Percentiles rank a stretch among this genome's conserved stretches.
These are phyloP conservation scores for Pycnomerus fuliginosus DNA, from an alignment of 2,888 invertebrate genomes.

Conservation along the genomic window DNA sequence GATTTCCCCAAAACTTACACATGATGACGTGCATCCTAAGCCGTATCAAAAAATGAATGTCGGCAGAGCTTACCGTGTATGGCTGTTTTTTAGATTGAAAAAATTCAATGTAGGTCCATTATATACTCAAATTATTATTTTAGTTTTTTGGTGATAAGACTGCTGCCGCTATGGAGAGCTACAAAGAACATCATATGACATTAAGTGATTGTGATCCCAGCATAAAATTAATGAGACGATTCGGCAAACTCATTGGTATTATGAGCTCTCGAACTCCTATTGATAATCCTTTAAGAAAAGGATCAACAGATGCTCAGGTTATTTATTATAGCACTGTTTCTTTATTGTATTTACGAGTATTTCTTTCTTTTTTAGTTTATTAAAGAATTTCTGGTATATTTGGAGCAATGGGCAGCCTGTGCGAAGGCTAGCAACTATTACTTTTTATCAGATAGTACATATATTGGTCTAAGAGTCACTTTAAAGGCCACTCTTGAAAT, in stretches of 20 bases:
- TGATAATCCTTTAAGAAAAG: neutral
- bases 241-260: neutral
- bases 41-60: constrained; percentile 4
- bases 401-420: neutral
- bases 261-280: constrained; percentile 4
- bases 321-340: neutral
- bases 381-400: neutral
- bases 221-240: neutral
- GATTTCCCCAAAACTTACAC: neutral
- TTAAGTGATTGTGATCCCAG: constrained; percentile 1
- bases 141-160: constrained; percentile 3
- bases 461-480: neutral
- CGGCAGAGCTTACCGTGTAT: neutral
- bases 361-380: neutral
- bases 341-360: neutral
- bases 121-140: neutral
- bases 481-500: neutral
- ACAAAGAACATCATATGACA: neutral
- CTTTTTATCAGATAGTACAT: neutral
- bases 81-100: too few relatives aligned
- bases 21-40: constrained; percentile 1
- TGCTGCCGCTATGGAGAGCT: neutral
- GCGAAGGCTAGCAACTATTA: neutral
- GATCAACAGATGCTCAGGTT: neutral
- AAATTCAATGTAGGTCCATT: neutral